phyloP scores from a whole-genome alignment of 2,797 vertebrate genomes.

The Acestrorhynchus altus region DNA sequence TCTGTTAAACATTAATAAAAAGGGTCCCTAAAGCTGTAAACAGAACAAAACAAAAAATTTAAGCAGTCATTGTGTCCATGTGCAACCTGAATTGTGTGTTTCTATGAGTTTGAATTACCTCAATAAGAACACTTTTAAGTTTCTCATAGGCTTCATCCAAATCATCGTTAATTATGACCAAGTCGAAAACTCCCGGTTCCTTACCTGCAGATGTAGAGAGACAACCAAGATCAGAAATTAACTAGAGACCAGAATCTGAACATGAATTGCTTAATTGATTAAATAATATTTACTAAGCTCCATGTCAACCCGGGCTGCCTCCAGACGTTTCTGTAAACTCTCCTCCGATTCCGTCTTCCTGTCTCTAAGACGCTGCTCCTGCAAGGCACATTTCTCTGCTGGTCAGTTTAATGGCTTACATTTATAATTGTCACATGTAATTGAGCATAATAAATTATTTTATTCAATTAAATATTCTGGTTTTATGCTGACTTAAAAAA shows the following conservation, averaged over 20 bases:
- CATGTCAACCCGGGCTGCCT: slow-evolving; percentile 85
- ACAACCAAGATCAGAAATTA: not conserved
- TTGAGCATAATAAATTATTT: no score
- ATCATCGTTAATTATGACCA: slow-evolving; percentile 90
- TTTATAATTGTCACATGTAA: no score
- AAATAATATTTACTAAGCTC: slow-evolving; percentile 88
- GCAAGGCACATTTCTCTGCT: slow-evolving; percentile 19
- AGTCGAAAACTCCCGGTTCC: slow-evolving; percentile 91
- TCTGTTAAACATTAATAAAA: no score
- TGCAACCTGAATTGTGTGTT: no score
- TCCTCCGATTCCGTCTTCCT: slow-evolving; percentile 92
- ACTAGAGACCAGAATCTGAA: not conserved
- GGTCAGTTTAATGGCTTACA: no score
- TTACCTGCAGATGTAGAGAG: slow-evolving; percentile 77
- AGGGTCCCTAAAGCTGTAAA: no score
- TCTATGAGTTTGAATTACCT: slow-evolving; percentile 78
- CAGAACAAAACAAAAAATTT: no score
- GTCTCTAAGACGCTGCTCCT: slow-evolving; percentile 92
- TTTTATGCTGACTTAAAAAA: no score
- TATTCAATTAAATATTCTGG: no score
- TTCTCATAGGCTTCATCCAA: slow-evolving; percentile 87
- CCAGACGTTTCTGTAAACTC: slow-evolving; percentile 88
- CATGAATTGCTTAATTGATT: not conserved
- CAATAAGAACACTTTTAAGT: slow-evolving; percentile 83
- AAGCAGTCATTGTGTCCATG: no score